Evolutionary conservation across 2,888 invertebrate genomes (phyloP).

Genomic region (Cheilosia grossa): DNA sequence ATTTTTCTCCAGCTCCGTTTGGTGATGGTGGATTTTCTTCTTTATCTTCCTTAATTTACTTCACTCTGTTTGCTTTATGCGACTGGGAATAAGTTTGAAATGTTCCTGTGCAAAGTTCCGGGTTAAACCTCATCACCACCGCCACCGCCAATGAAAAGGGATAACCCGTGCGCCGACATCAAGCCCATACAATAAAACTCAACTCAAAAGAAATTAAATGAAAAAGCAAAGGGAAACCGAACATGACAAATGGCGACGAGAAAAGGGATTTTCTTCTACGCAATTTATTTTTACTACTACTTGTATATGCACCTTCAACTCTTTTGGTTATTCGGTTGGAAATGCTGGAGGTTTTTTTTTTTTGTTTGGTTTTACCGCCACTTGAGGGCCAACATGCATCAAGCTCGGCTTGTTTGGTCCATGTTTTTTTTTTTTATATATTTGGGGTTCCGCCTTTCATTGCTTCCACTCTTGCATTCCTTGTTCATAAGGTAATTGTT

Average conservation of each 20-base stretch:
- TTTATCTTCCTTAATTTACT: conserved; percentile 44
- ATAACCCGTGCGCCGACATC: conserved; percentile 55
- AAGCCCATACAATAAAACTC: conserved; percentile 54
- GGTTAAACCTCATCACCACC: conserved; percentile 38
- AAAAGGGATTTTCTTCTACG: conserved; percentile 18
- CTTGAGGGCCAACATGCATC: conserved; percentile 39
- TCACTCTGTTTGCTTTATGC: conserved; percentile 50
- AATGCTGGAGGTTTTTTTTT: conserved; percentile 38
- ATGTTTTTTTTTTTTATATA: conserved; percentile 38
- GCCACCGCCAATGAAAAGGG: conserved; percentile 51
- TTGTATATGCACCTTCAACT: conserved; percentile 53
- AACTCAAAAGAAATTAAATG: conserved; percentile 64
- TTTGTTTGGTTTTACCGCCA: conserved; percentile 19
- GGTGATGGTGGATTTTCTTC: conserved; percentile 7
- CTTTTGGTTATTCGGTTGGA: conserved; percentile 64
- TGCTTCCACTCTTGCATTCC: conserved; percentile 33
- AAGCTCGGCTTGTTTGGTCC: conserved; percentile 27
- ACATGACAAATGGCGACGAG: conserved; percentile 40
- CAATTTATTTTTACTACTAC: conserved; percentile 19
- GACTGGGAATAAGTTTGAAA: conserved; percentile 33
- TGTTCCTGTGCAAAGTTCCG: conserved; percentile 18
- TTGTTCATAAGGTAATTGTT: conserved; percentile 53
- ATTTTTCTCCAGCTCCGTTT: conserved; percentile 76
- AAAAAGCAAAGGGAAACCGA: conserved; percentile 27
- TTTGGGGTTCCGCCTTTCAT: conserved; percentile 34